Percentiles rank a stretch among this genome's conserved stretches.
Evolutionary conservation across 1,140 invertebrate genomes (phyloP).

Genomic region (Neodiprion fabricii): DNA sequence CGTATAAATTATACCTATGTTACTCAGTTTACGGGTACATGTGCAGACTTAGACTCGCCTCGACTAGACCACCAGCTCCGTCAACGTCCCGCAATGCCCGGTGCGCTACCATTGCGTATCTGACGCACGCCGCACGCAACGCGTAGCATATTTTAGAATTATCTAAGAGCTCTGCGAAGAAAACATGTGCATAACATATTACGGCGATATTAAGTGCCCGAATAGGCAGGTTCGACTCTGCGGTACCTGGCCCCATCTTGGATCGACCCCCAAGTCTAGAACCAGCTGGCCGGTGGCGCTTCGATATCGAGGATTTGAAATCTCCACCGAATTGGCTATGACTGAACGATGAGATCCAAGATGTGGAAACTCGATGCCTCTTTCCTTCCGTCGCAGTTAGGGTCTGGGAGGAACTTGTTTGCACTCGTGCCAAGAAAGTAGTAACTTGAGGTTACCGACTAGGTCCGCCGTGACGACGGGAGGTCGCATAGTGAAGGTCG

Average conservation of each 20-base stretch:
- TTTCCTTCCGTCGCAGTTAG: too few species aligned
- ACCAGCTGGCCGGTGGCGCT: background rate
- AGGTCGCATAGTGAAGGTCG: background rate
- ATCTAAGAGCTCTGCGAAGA: background rate
- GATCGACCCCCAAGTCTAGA: background rate
- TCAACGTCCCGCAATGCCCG: background rate
- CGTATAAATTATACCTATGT: background rate
- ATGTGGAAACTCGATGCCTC: too few species aligned
- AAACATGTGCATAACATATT: background rate
- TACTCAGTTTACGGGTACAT: background rate
- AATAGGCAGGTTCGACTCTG: too few species aligned
- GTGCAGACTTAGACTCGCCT: background rate
- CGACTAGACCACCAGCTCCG: background rate
- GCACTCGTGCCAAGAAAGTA: too few species aligned
- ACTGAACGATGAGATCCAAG: too few species aligned
- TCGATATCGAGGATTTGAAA: too few species aligned
- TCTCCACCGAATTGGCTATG: too few species aligned
- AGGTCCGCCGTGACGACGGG: too few species aligned
- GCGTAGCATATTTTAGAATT: background rate
- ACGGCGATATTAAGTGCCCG: background rate
- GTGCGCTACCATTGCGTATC: background rate
- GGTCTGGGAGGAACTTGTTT: too few species aligned
- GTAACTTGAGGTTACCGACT: too few species aligned
- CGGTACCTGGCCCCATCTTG: too few species aligned
- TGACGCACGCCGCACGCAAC: background rate